phyloP scores from a whole-genome alignment of 2,797 vertebrate genomes.

The Enteromius thamalakanensis region DNA sequence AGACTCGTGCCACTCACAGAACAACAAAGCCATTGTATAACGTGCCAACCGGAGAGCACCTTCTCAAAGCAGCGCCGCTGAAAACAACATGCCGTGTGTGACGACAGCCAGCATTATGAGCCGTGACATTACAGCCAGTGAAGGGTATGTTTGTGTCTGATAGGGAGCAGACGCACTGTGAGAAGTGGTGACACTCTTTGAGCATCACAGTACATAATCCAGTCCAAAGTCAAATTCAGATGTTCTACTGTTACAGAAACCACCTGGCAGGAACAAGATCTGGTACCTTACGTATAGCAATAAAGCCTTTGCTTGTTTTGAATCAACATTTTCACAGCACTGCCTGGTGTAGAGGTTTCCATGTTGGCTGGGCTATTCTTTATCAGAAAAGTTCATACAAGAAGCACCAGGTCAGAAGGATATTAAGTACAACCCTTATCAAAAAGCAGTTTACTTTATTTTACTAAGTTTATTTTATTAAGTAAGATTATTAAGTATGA shows the following conservation, averaged over 20 bases:
- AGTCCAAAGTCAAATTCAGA: constrained; percentile 39
- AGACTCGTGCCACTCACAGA: constrained; percentile 47
- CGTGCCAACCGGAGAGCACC: constrained; percentile 43
- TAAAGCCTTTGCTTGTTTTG: constrained; percentile 11
- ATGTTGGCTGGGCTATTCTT: background rate
- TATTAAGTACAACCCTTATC: background rate
- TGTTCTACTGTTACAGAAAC: constrained; percentile 35
- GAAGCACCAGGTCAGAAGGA: background rate
- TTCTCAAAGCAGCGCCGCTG: constrained; percentile 40
- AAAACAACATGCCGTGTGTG: constrained; percentile 49
- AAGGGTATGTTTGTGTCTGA: constrained; percentile 42
- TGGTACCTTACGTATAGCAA: background rate
- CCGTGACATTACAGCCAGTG: constrained; percentile 26
- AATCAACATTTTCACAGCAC: background rate
- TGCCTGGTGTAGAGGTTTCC: background rate
- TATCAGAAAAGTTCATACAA: background rate
- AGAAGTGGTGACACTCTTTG: constrained; percentile 17
- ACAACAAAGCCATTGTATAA: constrained; percentile 56
- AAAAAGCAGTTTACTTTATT: background rate
- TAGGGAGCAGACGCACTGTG: background rate
- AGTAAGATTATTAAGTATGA: no score
- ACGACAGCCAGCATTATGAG: constrained; percentile 47
- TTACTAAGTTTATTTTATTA: no score
- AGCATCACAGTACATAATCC: constrained; percentile 37
- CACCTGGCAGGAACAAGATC: constrained; percentile 16